Percentiles rank a stretch among this genome's conserved stretches.
phyloP scores from a whole-genome alignment of 23 tunicate genomes.

The Aplidium turbinatum region DNA sequence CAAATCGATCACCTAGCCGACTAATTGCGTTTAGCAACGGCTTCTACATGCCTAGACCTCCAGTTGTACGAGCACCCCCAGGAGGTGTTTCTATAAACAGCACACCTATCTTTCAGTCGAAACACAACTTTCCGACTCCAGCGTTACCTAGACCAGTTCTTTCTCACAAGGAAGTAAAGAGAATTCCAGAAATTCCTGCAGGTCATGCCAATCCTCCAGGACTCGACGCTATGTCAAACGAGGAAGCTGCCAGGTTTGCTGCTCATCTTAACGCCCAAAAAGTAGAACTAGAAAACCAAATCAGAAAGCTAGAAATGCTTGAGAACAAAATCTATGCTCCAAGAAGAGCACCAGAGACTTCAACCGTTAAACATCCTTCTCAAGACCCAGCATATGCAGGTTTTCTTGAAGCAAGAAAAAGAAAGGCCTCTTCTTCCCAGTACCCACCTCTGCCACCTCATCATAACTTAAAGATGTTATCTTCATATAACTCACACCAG shows the following conservation, averaged over 20 bases:
- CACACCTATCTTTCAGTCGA: too few species aligned
- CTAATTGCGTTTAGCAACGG: too few species aligned
- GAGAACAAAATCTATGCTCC: conserved; percentile 24
- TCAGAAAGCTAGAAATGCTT: conserved; percentile 23
- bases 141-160: too few species aligned
- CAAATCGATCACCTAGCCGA: too few species aligned
- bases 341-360: neutral
- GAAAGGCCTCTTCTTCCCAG: neutral
- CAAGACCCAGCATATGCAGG: too few species aligned
- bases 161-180: too few species aligned
- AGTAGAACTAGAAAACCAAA: conserved; percentile 28
- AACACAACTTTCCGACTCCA: too few species aligned
- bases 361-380: neutral
- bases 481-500: neutral
- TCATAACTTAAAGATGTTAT: neutral
- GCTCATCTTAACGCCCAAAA: conserved; percentile 39
- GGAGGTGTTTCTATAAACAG: too few species aligned
- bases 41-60: too few species aligned
- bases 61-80: too few species aligned
- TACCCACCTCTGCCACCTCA: neutral
- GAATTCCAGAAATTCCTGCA: too few species aligned
- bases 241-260: conserved; percentile 23
- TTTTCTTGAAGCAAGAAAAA: neutral
- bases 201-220: too few species aligned
- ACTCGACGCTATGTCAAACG: conserved; percentile 4